A percentile compares a stretch with the other conserved stretches of the same genome.
Conservation (phyloP, 2,888 invertebrate species). For the Drosophila demipolita region DNA sequence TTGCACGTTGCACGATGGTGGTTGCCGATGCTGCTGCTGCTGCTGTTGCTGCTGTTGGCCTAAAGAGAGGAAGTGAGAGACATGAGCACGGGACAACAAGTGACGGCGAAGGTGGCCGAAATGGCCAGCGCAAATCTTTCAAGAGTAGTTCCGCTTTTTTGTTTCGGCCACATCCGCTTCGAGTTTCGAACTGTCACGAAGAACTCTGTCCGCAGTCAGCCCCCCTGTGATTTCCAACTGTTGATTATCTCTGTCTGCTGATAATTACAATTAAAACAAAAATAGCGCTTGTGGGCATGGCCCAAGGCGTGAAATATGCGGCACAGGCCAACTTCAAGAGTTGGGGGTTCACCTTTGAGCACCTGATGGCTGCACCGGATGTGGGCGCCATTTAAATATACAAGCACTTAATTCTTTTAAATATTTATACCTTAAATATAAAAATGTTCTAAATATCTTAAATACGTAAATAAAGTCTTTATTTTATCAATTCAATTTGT, state of each 20-base stretch:
- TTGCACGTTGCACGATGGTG: constrained; percentile 27
- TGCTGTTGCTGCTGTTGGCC: constrained; percentile 30
- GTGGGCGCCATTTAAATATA: constrained; percentile 58
- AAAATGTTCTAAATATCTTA: neutral
- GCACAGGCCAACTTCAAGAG: constrained; percentile 57
- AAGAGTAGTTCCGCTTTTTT: constrained; percentile 85
- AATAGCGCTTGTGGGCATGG: constrained; percentile 35
- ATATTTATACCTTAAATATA: neutral
- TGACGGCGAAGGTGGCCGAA: constrained; percentile 51
- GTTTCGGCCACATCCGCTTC: constrained; percentile 63
- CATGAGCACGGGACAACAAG: constrained; percentile 47
- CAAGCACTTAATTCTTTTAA: neutral
- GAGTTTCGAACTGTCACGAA: constrained; percentile 50
- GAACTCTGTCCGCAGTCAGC: constrained; percentile 28
- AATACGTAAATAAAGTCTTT: no score
- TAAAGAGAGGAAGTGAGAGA: neutral
- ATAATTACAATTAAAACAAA: constrained; percentile 64
- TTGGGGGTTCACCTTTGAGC: constrained; percentile 6
- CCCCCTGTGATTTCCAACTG: constrained; percentile 20
- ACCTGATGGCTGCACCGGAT: constrained; percentile 45
- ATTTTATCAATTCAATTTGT: no score
- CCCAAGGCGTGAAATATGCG: constrained; percentile 55
- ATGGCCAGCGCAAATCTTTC: constrained; percentile 82
- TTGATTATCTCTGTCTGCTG: constrained; percentile 48
- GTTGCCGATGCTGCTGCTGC: constrained; percentile 58